Percentiles rank a stretch among this genome's conserved stretches.
These are phyloP conservation scores for Petromus typicus DNA, from an alignment of 2,113 vertebrate species.

Conservation along the genomic window DNA sequence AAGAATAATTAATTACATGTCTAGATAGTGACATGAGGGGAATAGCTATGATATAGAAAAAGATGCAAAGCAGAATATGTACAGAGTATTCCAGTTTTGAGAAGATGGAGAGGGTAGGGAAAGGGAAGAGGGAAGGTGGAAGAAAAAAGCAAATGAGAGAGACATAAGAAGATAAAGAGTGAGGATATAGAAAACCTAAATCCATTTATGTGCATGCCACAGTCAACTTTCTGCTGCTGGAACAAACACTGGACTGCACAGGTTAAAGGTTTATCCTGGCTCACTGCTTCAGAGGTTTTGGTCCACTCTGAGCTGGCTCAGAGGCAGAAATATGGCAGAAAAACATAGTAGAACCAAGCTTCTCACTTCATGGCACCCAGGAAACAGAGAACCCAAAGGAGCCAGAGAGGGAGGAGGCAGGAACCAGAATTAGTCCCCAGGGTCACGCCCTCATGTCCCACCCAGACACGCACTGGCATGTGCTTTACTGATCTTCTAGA, in stretches of 20 bases:
- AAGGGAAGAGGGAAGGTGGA: not conserved
- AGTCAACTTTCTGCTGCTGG: not conserved
- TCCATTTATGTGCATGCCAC: not conserved
- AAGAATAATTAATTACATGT: not conserved
- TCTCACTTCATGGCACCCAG: not conserved
- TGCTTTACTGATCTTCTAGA: not conserved
- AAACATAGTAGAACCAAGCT: not conserved
- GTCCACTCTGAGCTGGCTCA: not conserved
- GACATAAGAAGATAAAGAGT: not conserved
- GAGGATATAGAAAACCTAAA: not conserved
- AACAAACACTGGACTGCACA: not conserved
- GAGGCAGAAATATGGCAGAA: not conserved
- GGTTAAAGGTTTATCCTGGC: not conserved
- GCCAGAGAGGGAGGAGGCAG: not conserved
- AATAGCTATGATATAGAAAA: not conserved
- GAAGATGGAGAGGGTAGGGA: not conserved
- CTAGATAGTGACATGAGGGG: not conserved
- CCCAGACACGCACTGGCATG: not conserved
- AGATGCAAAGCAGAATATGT: not conserved
- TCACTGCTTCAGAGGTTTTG: not conserved
- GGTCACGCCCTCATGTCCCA: not conserved
- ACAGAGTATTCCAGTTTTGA: not conserved
- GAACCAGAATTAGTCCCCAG: not conserved
- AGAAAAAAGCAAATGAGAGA: not conserved
- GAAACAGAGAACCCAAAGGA: not conserved